phyloP scores from a whole-genome alignment of 2,797 vertebrate species.

The Chrysocyon brachyurus region DNA sequence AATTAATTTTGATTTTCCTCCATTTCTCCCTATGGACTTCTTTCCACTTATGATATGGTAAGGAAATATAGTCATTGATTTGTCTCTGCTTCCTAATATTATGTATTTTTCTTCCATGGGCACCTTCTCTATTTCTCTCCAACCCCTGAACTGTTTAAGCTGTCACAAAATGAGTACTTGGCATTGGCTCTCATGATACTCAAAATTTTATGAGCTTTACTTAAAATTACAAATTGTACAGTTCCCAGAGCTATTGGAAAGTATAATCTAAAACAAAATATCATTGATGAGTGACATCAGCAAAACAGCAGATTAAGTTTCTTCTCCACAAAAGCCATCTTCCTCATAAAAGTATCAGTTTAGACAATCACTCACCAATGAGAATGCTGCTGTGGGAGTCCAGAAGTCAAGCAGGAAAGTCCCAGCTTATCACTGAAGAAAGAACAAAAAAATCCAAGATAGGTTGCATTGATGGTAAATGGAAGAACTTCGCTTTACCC shows the following conservation, averaged over 20 bases:
- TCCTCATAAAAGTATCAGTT: not conserved
- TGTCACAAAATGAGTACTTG: slow-evolving; percentile 35
- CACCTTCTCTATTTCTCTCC: slow-evolving; percentile 27
- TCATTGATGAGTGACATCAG: not conserved
- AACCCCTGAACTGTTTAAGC: slow-evolving; percentile 60
- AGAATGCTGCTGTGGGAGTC: not conserved
- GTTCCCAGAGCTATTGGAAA: not conserved
- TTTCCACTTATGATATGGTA: slow-evolving; percentile 53
- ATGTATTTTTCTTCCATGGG: slow-evolving; percentile 7
- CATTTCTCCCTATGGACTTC: not conserved
- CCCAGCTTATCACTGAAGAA: not conserved
- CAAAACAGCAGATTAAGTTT: not conserved
- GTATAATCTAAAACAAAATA: not conserved
- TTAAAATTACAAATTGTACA: slow-evolving; percentile 66
- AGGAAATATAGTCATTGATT: slow-evolving; percentile 27
- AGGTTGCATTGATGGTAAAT: fast-evolving
- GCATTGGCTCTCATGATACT: slow-evolving; percentile 6
- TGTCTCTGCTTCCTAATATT: slow-evolving; percentile 12
- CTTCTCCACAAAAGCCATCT: not conserved
- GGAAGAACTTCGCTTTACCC: not conserved
- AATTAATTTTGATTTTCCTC: slow-evolving; percentile 19
- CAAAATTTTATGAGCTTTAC: slow-evolving; percentile 76
- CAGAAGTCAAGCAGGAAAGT: not conserved
- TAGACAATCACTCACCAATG: not conserved
- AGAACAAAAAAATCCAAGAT: not conserved